A percentile compares a stretch with the other conserved stretches of the same genome.
Conservation (phyloP, 2,888 invertebrate genomes). For the Pseudanteris insignis region DNA sequence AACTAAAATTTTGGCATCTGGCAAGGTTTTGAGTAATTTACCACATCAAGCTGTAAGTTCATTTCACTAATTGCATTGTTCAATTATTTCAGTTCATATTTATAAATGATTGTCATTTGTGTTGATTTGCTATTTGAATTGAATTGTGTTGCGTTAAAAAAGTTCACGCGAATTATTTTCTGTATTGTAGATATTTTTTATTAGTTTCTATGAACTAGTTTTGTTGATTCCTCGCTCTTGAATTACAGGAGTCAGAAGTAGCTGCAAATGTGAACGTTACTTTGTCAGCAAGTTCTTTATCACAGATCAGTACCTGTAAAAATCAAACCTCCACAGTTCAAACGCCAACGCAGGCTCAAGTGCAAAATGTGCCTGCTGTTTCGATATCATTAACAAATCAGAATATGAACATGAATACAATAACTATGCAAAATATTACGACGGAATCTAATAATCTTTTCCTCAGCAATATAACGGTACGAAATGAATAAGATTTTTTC, state of each 20-base stretch:
- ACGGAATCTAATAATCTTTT: conserved; percentile 49
- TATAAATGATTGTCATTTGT: no score
- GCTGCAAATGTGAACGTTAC: conserved; percentile 54
- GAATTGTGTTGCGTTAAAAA: no score
- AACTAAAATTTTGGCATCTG: conserved; percentile 76
- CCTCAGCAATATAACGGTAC: conserved; percentile 55
- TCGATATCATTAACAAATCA: conserved; percentile 50
- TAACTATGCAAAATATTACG: conserved; percentile 49
- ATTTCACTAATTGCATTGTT: no score
- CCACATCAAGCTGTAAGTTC: conserved; percentile 57
- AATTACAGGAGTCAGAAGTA: conserved; percentile 54
- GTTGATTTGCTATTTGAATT: no score
- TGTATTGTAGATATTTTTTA: no score
- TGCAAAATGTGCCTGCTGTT: conserved; percentile 44
- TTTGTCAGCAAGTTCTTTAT: conserved; percentile 52
- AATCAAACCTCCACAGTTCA: conserved; percentile 63
- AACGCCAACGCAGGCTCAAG: conserved; percentile 63
- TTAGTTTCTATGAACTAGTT: no score
- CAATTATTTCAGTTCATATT: no score
- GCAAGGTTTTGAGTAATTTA: conserved; percentile 70
- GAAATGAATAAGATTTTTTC: no score
- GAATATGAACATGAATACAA: conserved; percentile 50
- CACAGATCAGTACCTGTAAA: conserved; percentile 54
- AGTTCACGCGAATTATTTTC: no score
- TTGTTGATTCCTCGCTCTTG: no score